These are phyloP conservation scores for Zaprionus lachaisei DNA, from an alignment of 1,140 invertebrate genomes.

Conservation along the genomic window DNA sequence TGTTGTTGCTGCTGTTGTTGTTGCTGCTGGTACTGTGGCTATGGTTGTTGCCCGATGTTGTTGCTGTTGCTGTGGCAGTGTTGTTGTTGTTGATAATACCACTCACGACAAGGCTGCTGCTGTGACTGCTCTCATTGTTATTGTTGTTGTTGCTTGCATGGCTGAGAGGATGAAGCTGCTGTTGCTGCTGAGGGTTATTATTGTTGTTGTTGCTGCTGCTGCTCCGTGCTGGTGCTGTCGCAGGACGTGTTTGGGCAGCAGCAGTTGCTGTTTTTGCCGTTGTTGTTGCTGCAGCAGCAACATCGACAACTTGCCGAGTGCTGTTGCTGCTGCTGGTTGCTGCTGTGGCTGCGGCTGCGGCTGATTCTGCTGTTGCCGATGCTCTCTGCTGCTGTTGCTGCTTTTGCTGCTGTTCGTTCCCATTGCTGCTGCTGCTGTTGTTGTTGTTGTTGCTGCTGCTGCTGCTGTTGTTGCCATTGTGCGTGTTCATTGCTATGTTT, in stretches of 20 bases:
- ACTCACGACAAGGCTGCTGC: slow-evolving; percentile 17
- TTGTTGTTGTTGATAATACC: slow-evolving; percentile 43
- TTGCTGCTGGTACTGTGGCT: slow-evolving; percentile 28
- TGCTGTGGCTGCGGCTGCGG: slow-evolving; percentile 51
- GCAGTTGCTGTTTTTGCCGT: slow-evolving; percentile 37
- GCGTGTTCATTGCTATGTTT: slow-evolving; percentile 54
- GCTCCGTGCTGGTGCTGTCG: slow-evolving; percentile 61
- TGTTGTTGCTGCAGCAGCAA: slow-evolving; percentile 13
- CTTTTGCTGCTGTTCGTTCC: background rate
- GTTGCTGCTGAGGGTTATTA: slow-evolving; percentile 33
- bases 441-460: slow-evolving; percentile 25
- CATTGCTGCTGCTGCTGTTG: slow-evolving; percentile 18
- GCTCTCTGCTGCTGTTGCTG: background rate
- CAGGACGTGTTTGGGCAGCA: slow-evolving; percentile 36
- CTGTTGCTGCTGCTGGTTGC: slow-evolving; percentile 52
- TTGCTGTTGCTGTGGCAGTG: slow-evolving; percentile 31
- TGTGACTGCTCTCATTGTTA: slow-evolving; percentile 46
- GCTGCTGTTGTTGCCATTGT: slow-evolving; percentile 35
- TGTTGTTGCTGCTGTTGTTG: slow-evolving; percentile 64
- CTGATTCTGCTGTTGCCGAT: slow-evolving; percentile 16
- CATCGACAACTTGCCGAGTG: slow-evolving; percentile 37
- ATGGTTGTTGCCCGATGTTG: slow-evolving; percentile 19
- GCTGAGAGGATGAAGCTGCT: slow-evolving; percentile 30
- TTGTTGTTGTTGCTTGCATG: slow-evolving; percentile 37
- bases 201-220: slow-evolving; percentile 49